Evolutionary conservation across 1,140 invertebrate genomes (phyloP).

Genomic region (Bilobella aurantiaca): DNA sequence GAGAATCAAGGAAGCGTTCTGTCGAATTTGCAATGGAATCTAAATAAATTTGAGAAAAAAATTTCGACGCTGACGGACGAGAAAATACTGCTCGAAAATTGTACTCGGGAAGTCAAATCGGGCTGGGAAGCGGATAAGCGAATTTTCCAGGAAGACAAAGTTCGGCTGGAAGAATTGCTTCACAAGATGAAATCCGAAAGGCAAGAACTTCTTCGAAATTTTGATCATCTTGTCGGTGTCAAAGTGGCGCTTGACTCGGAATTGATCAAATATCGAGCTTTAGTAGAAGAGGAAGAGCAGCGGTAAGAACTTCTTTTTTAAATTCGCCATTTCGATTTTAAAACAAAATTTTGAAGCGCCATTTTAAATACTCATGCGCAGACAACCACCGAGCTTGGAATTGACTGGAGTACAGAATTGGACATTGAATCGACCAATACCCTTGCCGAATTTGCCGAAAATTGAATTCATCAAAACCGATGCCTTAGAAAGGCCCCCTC

Average conservation of each 20-base stretch:
- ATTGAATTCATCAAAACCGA: too few species aligned
- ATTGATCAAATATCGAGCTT: not conserved
- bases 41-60: not conserved
- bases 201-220: not conserved
- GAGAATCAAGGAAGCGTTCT: not conserved
- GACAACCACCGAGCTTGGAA: too few species aligned
- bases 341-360: too few species aligned
- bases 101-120: not conserved
- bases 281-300: not conserved
- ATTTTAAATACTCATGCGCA: too few species aligned
- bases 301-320: not conserved
- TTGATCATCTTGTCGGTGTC: not conserved
- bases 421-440: too few species aligned
- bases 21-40: not conserved
- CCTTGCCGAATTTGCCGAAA: too few species aligned
- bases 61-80: not conserved
- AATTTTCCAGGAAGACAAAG: not conserved
- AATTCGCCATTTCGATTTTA: too few species aligned
- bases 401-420: too few species aligned
- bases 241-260: not conserved
- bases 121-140: conserved; percentile 2
- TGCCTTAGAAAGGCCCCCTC: too few species aligned
- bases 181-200: not conserved
- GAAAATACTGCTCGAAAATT: not conserved
- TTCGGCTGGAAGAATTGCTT: not conserved